Percentiles rank a stretch among this genome's conserved stretches.
These are phyloP conservation scores for Musca vetustissima DNA, from an alignment of 1,140 invertebrate genomes.

Conservation along the genomic window DNA sequence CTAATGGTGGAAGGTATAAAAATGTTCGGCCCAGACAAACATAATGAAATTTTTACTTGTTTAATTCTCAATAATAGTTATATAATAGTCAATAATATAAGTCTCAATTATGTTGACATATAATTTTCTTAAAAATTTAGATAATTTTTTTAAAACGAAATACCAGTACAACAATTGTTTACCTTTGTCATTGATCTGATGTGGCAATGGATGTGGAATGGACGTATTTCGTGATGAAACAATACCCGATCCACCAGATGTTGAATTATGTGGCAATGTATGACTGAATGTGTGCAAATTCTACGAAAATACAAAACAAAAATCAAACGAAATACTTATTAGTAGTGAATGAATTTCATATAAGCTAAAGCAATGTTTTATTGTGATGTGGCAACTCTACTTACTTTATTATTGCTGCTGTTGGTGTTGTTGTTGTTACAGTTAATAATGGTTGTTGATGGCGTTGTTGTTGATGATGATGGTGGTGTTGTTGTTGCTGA, in stretches of 20 bases:
- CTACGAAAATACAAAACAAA: conserved; percentile 16
- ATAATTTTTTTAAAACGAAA: too few relatives aligned
- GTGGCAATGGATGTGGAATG: conserved; percentile 51
- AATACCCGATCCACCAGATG: conserved; percentile 28
- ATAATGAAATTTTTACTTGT: too few relatives aligned
- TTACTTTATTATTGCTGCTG: neutral
- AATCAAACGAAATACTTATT: neutral
- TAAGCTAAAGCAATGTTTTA: neutral
- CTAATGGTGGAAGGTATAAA: too few relatives aligned
- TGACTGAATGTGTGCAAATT: conserved; percentile 23
- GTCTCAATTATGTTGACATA: too few relatives aligned
- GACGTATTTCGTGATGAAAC: conserved; percentile 52
- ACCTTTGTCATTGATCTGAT: conserved; percentile 45
- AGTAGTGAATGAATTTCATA: neutral
- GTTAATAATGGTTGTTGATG: conserved; percentile 5
- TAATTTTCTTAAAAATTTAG: too few relatives aligned
- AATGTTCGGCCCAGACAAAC: too few relatives aligned
- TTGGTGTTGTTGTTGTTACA: neutral
- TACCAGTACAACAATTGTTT: conserved; percentile 9
- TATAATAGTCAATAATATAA: too few relatives aligned
- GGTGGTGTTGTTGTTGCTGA: too few relatives aligned
- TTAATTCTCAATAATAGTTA: too few relatives aligned
- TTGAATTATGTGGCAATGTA: conserved; percentile 28
- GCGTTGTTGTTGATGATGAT: neutral
- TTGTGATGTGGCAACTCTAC: neutral